A percentile compares a stretch with the other conserved stretches of the same genome.
These are phyloP conservation scores for Drosophila leonis DNA, from an alignment of 2,888 invertebrate genomes.

Conservation along the genomic window DNA sequence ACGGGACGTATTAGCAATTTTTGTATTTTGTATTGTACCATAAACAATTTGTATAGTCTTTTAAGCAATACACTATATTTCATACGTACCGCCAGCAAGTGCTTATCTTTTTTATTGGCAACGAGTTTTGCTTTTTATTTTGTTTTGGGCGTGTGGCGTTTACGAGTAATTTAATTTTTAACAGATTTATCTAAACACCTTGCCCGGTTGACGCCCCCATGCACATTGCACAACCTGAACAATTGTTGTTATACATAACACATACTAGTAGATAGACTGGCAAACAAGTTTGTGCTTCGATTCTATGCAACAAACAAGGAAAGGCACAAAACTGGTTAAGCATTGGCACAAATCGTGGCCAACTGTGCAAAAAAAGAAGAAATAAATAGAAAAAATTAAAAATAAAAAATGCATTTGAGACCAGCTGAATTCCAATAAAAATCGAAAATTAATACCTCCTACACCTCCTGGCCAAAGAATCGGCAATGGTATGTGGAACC, in stretches of 20 bases:
- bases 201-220: conserved; percentile 64
- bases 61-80: conserved; percentile 54
- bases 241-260: conserved; percentile 55
- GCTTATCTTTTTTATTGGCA: conserved; percentile 9
- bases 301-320: conserved; percentile 77
- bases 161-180: conserved; percentile 55
- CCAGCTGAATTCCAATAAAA: conserved; percentile 70
- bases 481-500: conserved; percentile 34
- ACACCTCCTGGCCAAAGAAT: conserved; percentile 30
- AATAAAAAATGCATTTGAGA: conserved; percentile 2
- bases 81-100: conserved; percentile 32
- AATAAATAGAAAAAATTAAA: conserved; percentile 34
- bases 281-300: conserved; percentile 66
- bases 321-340: conserved; percentile 71
- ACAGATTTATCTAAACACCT: conserved; percentile 71
- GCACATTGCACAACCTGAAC: conserved; percentile 65
- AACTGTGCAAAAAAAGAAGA: conserved; percentile 65
- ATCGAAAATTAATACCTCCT: conserved; percentile 49
- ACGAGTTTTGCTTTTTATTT: conserved; percentile 8
- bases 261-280: conserved; percentile 21
- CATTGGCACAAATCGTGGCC: conserved; percentile 46
- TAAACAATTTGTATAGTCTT: conserved; percentile 40
- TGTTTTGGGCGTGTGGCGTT: conserved; percentile 41
- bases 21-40: conserved; percentile 38
- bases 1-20: conserved; percentile 72